phyloP scores from a whole-genome alignment of 1,140 invertebrate species.

The Achroia grisella region DNA sequence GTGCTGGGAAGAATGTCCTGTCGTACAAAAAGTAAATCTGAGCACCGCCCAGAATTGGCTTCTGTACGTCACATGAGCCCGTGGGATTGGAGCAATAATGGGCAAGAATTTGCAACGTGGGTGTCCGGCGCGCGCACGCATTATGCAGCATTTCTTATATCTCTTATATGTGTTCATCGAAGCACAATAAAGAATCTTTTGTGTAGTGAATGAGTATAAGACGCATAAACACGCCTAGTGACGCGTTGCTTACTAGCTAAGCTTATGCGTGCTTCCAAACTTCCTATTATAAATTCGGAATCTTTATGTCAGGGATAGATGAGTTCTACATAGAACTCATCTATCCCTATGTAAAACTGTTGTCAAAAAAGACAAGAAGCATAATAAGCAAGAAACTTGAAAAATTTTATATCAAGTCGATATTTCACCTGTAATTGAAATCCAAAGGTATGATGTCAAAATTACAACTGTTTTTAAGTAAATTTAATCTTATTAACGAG shows the following conservation, averaged over 20 bases:
- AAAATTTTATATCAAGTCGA: too few species aligned
- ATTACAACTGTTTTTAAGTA: too few species aligned
- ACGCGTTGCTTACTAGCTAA: slow-evolving; percentile 17
- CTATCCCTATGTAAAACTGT: too few species aligned
- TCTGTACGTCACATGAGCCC: slow-evolving; percentile 57
- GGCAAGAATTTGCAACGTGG: slow-evolving; percentile 53
- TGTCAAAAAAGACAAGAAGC: too few species aligned
- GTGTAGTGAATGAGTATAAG: slow-evolving; percentile 45
- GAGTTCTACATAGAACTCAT: too few species aligned
- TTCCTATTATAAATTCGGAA: slow-evolving; percentile 2
- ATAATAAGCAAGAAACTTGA: too few species aligned
- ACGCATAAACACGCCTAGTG: slow-evolving; percentile 35
- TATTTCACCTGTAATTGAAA: too few species aligned
- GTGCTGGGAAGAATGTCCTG: slow-evolving; percentile 38
- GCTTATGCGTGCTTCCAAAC: slow-evolving; percentile 15
- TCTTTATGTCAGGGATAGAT: too few species aligned
- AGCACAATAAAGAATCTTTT: slow-evolving; percentile 38
- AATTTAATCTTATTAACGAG: too few species aligned
- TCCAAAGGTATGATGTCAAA: too few species aligned
- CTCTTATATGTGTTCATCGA: slow-evolving; percentile 27
- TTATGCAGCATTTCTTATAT: slow-evolving; percentile 52
- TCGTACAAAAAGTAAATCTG: slow-evolving; percentile 48
- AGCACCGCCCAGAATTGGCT: slow-evolving; percentile 45
- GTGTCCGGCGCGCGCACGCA: slow-evolving; percentile 48
- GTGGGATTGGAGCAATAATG: slow-evolving; percentile 55